These are phyloP conservation scores for Cichladusa arquata DNA, from an alignment of 2,113 vertebrate species.

Conservation along the genomic window DNA sequence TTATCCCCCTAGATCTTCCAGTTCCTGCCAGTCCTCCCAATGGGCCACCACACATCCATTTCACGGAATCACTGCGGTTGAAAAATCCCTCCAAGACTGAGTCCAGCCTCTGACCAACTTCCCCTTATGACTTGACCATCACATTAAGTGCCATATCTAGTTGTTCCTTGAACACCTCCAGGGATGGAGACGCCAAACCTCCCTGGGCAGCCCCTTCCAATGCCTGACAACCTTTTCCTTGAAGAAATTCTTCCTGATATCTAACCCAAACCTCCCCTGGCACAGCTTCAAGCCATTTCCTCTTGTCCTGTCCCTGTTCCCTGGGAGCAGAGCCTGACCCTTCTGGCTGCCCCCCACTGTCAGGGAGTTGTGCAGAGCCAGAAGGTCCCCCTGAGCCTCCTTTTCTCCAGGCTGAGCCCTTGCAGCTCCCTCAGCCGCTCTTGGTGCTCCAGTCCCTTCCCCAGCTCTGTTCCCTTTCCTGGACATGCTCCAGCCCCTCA, in stretches of 20 bases:
- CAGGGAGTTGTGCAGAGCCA: no score
- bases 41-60: not conserved
- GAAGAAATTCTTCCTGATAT: not conserved
- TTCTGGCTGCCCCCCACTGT: no score
- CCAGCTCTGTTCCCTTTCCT: no score
- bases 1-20: not conserved
- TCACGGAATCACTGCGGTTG: not conserved
- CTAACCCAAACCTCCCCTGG: no score
- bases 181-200: not conserved
- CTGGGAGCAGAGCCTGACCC: no score
- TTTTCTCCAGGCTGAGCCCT: not conserved
- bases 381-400: no score
- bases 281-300: no score
- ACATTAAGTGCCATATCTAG: not conserved
- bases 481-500: not conserved
- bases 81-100: not conserved
- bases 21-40: not conserved
- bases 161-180: not conserved
- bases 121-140: not conserved
- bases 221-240: not conserved
- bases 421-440: not conserved
- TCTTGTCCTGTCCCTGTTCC: no score
- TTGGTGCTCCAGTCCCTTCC: not conserved
- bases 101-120: not conserved
- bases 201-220: not conserved